A percentile compares a stretch with the other conserved stretches of the same genome.
Conservation (phyloP, 1,140 invertebrate genomes). For the Anastrepha obliqua region DNA sequence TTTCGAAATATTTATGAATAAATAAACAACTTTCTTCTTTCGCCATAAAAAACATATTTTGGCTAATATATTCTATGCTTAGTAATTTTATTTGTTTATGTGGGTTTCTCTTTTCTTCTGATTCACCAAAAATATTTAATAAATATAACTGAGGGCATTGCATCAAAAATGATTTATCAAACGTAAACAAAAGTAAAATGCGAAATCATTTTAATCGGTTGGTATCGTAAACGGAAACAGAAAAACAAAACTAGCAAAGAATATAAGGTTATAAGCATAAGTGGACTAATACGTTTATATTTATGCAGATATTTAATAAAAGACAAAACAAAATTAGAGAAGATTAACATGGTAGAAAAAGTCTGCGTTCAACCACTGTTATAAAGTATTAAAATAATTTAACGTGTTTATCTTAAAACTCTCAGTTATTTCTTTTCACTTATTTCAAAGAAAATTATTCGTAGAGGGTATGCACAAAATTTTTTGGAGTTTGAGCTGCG, state of each 20-base stretch:
- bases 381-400: too few relatives aligned
- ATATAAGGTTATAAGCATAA: too few relatives aligned
- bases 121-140: background rate
- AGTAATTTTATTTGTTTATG: background rate
- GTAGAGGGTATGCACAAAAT: too few relatives aligned
- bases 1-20: background rate
- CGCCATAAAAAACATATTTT: background rate
- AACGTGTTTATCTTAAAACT: too few relatives aligned
- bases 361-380: too few relatives aligned
- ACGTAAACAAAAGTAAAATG: slow-evolving; percentile 2
- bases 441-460: too few relatives aligned
- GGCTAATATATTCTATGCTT: background rate
- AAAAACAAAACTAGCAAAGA: background rate
- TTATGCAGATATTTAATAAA: too few relatives aligned
- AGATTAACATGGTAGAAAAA: too few relatives aligned
- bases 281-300: too few relatives aligned
- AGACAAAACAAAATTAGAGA: too few relatives aligned
- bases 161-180: background rate
- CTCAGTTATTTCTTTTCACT: too few relatives aligned
- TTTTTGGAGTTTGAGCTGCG: too few relatives aligned
- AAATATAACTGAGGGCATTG: background rate
- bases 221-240: background rate
- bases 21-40: slow-evolving; percentile 17
- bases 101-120: background rate
- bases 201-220: background rate